Base-by-base conservation (phyloP, 2,113 vertebrate species). In the Chinchilla lanigera region DNA sequence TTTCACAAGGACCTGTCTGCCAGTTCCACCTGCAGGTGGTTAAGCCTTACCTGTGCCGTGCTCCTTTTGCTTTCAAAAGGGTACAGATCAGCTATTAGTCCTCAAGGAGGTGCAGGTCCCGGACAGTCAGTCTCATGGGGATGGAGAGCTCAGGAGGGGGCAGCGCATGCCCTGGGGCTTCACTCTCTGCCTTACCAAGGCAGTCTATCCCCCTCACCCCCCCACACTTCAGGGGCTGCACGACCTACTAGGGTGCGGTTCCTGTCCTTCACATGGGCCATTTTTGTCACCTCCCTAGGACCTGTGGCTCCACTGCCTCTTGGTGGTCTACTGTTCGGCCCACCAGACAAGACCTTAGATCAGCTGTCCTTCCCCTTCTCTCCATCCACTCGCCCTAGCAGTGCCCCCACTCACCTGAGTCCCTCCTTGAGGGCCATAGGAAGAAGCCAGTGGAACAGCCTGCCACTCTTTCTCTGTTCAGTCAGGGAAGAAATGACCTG, bases 391-490 rank as follows among this genome's bases (percentile, higher is more conserved):
- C 33, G 41, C 52, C 4, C 24, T 7, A 26, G 47, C 47, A 13
- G 35, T 7, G 20, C 56, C 61, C 50, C 90, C 60, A 41, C 97
- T 97, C 77, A 98, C 98, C 97, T 73, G 88, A 93, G 44, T 93
- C 90, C 28, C 17, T 95, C 63, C 78, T 77, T 73, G 85, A 86
- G 54, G 82, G 63, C 95, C 96, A 96, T 93, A 58, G 52, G 5
- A 1, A 81, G 96, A 80, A 90, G 86, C 50, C 13, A 69, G 52
- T 22, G 54, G 44, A 67, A 73, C 33, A 67, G 90, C 26, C 60
- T 41, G 38, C 60, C 14, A 24, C 24, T 54, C 24, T 54, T 38
- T 20, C 14, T 38, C 16, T 69, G 67, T 52, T 67, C 1, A 84
- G 77, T 28, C 35, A 20, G 54, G 33, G 44, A 61, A 86, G 78